A percentile compares a stretch with the other conserved stretches of the same genome.
Evolutionary conservation across 2,888 invertebrate genomes (phyloP).

Genomic region (Crepidodera aurea): DNA sequence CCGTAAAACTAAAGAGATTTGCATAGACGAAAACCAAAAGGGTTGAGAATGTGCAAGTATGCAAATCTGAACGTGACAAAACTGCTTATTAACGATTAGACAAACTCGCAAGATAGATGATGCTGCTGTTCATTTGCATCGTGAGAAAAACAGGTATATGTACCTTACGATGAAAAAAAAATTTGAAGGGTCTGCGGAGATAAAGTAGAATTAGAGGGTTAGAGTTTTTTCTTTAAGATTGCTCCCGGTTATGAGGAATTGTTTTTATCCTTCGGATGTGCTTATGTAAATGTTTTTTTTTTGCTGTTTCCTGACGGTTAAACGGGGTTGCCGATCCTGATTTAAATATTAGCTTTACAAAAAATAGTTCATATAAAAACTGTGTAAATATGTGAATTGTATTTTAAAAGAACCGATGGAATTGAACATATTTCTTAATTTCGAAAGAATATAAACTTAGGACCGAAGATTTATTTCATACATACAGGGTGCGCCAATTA

Average conservation of each 20-base stretch:
- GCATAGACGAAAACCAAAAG: slow-evolving; percentile 28
- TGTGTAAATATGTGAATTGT: too few relatives aligned
- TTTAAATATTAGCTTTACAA: too few relatives aligned
- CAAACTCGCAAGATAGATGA: slow-evolving; percentile 40
- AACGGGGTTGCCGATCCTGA: not conserved
- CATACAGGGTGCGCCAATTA: too few relatives aligned
- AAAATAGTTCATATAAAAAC: too few relatives aligned
- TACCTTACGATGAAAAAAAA: slow-evolving; percentile 31
- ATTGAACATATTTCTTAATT: too few relatives aligned
- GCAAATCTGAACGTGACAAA: slow-evolving; percentile 38
- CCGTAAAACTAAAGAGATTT: slow-evolving; percentile 40
- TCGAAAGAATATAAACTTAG: too few relatives aligned
- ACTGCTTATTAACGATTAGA: slow-evolving; percentile 41
- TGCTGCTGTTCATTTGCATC: slow-evolving; percentile 37
- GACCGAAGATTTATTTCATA: too few relatives aligned
- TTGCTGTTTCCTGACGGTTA: slow-evolving; percentile 6
- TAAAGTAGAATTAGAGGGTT: slow-evolving; percentile 42
- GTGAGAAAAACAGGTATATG: slow-evolving; percentile 40
- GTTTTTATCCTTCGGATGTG: slow-evolving; percentile 25
- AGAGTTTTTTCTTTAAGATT: slow-evolving; percentile 41
- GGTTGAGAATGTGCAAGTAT: slow-evolving; percentile 27
- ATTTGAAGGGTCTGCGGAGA: slow-evolving; percentile 30
- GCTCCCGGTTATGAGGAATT: slow-evolving; percentile 32
- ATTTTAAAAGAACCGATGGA: too few relatives aligned
- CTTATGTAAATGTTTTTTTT: slow-evolving; percentile 31